A percentile compares a stretch with the other conserved stretches of the same genome.
phyloP scores from a whole-genome alignment of 2,797 vertebrate genomes.

The Oryzias dopingdopingensis region DNA sequence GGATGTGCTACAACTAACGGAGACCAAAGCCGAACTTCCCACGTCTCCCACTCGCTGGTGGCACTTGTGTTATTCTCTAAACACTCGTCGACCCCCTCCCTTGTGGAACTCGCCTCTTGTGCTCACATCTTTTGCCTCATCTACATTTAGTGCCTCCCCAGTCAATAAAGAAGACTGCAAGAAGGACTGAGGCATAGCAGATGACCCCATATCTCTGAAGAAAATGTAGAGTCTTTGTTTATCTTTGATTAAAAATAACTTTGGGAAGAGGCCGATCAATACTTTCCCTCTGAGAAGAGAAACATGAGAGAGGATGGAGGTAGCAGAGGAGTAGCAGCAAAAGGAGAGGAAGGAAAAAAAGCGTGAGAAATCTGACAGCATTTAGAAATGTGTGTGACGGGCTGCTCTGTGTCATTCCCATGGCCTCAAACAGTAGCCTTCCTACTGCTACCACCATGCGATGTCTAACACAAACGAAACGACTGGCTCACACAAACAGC shows the following conservation, averaged over 20 bases:
- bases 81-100: conserved; percentile 41
- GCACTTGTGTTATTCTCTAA: conserved; percentile 71
- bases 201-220: conserved; percentile 71
- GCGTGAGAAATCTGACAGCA: conserved; percentile 75
- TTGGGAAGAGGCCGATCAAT: conserved; percentile 81
- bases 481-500: conserved; percentile 40
- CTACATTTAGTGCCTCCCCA: conserved; percentile 53
- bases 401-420: conserved; percentile 71
- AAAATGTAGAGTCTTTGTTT: conserved; percentile 76
- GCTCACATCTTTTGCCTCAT: conserved; percentile 37
- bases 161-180: conserved; percentile 59
- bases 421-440: conserved; percentile 72
- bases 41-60: conserved; percentile 75
- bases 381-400: conserved; percentile 70
- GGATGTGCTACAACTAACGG: conserved; percentile 73
- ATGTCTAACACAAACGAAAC: conserved; percentile 62
- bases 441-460: conserved; percentile 46
- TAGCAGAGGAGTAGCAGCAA: conserved; percentile 39
- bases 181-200: conserved; percentile 50
- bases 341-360: conserved; percentile 51
- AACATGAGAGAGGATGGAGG: conserved; percentile 22
- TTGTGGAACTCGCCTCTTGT: conserved; percentile 19
- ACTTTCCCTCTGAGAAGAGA: conserved; percentile 69
- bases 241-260: conserved; percentile 82
- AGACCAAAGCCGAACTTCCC: conserved; percentile 77